Conservation (phyloP, 1,140 invertebrate genomes). For the Drosophila cardini region DNA sequence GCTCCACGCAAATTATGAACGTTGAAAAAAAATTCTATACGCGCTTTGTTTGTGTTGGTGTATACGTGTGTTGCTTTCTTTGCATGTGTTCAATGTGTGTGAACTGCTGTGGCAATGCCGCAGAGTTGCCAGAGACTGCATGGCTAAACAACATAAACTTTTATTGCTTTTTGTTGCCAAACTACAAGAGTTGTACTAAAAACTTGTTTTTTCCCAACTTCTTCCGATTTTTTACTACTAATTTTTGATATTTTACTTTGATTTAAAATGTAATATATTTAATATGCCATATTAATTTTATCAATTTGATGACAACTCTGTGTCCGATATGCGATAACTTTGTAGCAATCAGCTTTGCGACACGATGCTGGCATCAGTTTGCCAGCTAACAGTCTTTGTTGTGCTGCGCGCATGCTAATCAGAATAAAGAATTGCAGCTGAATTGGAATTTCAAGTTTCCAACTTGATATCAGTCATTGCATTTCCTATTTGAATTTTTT, state of each 20-base stretch:
- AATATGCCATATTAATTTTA: neutral
- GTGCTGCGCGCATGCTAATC: slow-evolving; percentile 9
- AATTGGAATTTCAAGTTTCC: slow-evolving; percentile 1
- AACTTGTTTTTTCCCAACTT: neutral
- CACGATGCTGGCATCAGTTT: slow-evolving; percentile 24
- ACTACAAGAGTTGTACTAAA: accelerated
- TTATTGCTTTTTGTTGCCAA: neutral
- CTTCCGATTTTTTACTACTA: neutral
- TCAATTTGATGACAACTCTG: slow-evolving; percentile 41
- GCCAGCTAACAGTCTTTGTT: slow-evolving; percentile 24
- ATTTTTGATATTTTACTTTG: neutral
- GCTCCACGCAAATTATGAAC: slow-evolving; percentile 67
- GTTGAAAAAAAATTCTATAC: slow-evolving; percentile 64
- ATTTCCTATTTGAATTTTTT: neutral
- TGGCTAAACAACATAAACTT: neutral
- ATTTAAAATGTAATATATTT: neutral
- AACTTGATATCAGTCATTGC: neutral
- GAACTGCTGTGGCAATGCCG: slow-evolving; percentile 50
- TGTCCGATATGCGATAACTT: neutral
- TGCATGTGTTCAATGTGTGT: slow-evolving; percentile 62
- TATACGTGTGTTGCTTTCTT: slow-evolving; percentile 39
- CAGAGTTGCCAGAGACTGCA: slow-evolving; percentile 48
- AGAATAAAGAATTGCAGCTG: neutral
- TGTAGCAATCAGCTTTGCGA: slow-evolving; percentile 51
- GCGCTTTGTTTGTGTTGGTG: slow-evolving; percentile 51